Conservation (phyloP, 2,888 invertebrate genomes). For the Limenitis camilla region DNA sequence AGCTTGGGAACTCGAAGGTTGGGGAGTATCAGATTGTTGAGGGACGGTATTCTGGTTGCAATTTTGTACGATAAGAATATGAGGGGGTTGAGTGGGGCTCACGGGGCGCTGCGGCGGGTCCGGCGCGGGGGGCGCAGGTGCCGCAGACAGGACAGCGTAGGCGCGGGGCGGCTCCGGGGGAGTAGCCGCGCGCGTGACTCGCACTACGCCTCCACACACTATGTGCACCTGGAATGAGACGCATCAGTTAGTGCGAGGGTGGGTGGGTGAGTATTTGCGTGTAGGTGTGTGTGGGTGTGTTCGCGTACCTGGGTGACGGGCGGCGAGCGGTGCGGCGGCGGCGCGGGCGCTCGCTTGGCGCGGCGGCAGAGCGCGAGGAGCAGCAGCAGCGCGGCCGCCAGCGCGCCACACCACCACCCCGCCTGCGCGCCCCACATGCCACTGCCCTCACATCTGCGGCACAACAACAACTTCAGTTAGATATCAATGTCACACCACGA, state of each 20-base stretch:
- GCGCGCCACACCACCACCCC: conserved; percentile 62
- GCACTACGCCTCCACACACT: conserved; percentile 41
- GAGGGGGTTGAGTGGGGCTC: conserved; percentile 27
- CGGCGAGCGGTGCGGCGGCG: conserved; percentile 21
- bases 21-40: conserved; percentile 27
- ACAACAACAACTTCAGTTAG: background rate
- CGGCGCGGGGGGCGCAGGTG: conserved; percentile 32
- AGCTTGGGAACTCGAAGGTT: conserved; percentile 30
- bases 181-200: conserved; percentile 26
- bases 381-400: conserved; percentile 55
- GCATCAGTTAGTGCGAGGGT: too few relatives aligned
- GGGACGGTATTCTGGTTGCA: conserved; percentile 26
- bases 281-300: too few relatives aligned
- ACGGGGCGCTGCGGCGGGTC: conserved; percentile 29
- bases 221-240: conserved; percentile 51
- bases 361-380: conserved; percentile 53
- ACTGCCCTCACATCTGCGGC: conserved; percentile 55
- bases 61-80: conserved; percentile 32
- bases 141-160: conserved; percentile 27
- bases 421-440: conserved; percentile 62
- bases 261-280: too few relatives aligned
- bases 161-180: conserved; percentile 26
- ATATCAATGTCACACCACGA: background rate
- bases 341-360: conserved; percentile 36
- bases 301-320: conserved; percentile 27